Conservation (phyloP, 1,140 invertebrate species). For the Mylabris phalerata region DNA sequence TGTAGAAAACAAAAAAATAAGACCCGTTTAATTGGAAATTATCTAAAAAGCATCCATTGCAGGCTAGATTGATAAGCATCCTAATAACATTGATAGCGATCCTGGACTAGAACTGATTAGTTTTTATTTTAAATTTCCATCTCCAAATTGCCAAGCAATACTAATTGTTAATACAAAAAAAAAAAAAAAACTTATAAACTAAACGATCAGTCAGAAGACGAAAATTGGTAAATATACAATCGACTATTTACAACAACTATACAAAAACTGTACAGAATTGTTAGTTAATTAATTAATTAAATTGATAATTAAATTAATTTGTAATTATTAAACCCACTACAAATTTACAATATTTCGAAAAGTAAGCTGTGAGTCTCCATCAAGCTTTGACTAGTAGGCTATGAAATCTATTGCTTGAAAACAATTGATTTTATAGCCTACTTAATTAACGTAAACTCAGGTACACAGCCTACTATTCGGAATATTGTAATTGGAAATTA, state of each 20-base stretch:
- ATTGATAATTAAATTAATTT: background rate
- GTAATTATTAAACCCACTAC: background rate
- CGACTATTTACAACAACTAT: slow-evolving; percentile 4
- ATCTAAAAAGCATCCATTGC: too few species aligned
- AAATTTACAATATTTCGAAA: background rate
- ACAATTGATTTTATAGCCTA: too few species aligned
- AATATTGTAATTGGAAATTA: background rate
- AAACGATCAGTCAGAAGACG: slow-evolving; percentile 23
- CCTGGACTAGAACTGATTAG: slow-evolving; percentile 14
- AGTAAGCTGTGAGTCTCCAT: background rate
- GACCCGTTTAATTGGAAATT: too few species aligned
- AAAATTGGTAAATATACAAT: slow-evolving; percentile 9
- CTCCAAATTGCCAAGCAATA: slow-evolving; percentile 9
- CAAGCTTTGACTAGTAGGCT: too few species aligned
- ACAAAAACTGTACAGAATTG: background rate
- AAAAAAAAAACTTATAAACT: slow-evolving; percentile 10
- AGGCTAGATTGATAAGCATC: background rate
- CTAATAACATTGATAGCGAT: slow-evolving; percentile 2
- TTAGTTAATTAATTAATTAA: background rate
- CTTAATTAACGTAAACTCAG: background rate
- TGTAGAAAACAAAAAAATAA: too few species aligned
- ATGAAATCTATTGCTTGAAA: too few species aligned
- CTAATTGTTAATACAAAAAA: slow-evolving; percentile 15
- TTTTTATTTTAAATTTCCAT: slow-evolving; percentile 8
- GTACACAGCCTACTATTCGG: background rate